phyloP scores from a whole-genome alignment of 2,888 invertebrate species.

The Crocallis elinguaria region DNA sequence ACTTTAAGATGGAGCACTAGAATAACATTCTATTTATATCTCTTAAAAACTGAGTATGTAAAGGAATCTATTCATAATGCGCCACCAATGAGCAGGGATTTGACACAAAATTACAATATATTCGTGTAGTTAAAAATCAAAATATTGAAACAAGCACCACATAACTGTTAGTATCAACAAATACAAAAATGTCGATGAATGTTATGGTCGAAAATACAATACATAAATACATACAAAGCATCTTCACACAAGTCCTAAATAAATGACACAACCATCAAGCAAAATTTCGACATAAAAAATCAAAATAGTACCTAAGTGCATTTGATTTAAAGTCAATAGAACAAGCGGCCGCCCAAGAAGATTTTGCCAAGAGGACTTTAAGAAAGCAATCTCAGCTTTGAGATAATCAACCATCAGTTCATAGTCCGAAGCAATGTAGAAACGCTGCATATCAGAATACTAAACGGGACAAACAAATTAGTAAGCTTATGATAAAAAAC shows the following conservation, averaged over 20 bases:
- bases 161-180: constrained; percentile 8
- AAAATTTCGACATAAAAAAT: constrained; percentile 43
- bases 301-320: constrained; percentile 91
- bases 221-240: constrained; percentile 27
- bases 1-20: too few species aligned
- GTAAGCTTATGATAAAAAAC: constrained; percentile 14
- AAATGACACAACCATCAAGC: constrained; percentile 49
- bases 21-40: too few species aligned
- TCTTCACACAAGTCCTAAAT: constrained; percentile 17
- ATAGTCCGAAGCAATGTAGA: constrained; percentile 99
- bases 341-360: constrained; percentile 98
- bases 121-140: too few species aligned
- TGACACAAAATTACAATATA: too few species aligned
- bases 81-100: too few species aligned
- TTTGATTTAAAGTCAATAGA: constrained; percentile 94
- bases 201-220: constrained; percentile 18
- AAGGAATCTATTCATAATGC: too few species aligned
- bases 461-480: constrained; percentile 72
- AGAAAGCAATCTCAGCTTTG: constrained; percentile 98
- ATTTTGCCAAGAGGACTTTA: constrained; percentile 99
- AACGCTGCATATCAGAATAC: constrained; percentile 98
- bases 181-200: constrained; percentile 11
- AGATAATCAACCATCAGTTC: constrained; percentile 99
- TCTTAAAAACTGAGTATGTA: too few species aligned
- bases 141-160: not conserved